Evolutionary conservation across 1,140 invertebrate species (phyloP).

Genomic region (Drosophila lacteicornis): DNA sequence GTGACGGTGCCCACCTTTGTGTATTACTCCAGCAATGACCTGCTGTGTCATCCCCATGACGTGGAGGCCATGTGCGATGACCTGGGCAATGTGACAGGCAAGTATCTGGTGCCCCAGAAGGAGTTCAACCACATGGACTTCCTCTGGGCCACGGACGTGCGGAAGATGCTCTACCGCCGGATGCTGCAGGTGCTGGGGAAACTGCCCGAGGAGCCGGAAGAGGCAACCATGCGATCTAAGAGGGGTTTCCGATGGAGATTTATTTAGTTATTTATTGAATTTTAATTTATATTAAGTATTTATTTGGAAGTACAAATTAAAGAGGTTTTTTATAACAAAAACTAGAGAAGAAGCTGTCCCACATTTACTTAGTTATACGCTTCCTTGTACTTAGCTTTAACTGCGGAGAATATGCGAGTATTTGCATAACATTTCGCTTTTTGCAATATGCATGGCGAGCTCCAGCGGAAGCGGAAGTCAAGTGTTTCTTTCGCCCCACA

Average conservation of each 20-base stretch:
- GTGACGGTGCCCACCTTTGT: slow-evolving; percentile 88
- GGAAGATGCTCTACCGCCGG: slow-evolving; percentile 87
- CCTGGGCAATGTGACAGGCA: slow-evolving; percentile 86
- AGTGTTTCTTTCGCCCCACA: slow-evolving; percentile 63
- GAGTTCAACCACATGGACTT: slow-evolving; percentile 89
- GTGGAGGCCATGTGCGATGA: slow-evolving; percentile 86
- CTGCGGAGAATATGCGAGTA: slow-evolving; percentile 50
- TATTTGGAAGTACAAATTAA: slow-evolving; percentile 3
- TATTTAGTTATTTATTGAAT: not conserved
- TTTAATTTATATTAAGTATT: slow-evolving; percentile 15
- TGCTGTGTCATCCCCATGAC: slow-evolving; percentile 87
- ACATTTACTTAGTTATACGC: slow-evolving; percentile 71
- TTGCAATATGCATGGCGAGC: slow-evolving; percentile 52
- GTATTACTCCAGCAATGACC: slow-evolving; percentile 88
- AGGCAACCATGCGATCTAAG: slow-evolving; percentile 12
- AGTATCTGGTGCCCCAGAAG: slow-evolving; percentile 86
- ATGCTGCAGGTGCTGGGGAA: slow-evolving; percentile 85
- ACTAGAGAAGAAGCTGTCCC: not conserved
- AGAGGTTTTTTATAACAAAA: too few relatives aligned
- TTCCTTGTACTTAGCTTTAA: slow-evolving; percentile 56
- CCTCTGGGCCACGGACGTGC: slow-evolving; percentile 88
- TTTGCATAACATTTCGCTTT: slow-evolving; percentile 58
- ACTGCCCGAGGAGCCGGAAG: slow-evolving; percentile 17
- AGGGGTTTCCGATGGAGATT: not conserved
- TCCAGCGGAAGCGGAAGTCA: slow-evolving; percentile 71